Evolutionary conservation across 2,113 vertebrate species (phyloP).

Genomic region (Eudorcas thomsonii): DNA sequence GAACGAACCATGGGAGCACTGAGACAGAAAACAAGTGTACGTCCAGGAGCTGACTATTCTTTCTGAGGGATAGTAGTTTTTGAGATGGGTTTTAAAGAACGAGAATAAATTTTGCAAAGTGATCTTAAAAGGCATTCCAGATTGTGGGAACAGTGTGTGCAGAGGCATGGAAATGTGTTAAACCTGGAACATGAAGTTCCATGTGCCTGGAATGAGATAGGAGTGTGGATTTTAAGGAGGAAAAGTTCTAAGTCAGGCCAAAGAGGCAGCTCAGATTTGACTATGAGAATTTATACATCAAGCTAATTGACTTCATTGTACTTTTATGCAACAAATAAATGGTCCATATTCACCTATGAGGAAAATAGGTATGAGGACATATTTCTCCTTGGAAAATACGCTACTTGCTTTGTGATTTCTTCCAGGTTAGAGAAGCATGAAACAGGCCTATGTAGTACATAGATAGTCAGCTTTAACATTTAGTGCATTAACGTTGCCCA

Average conservation of each 20-base stretch:
- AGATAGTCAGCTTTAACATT: background rate
- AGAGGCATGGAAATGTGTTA: background rate
- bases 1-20: fast-evolving
- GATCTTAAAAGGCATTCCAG: background rate
- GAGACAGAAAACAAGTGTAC: background rate
- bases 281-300: background rate
- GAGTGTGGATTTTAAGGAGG: background rate
- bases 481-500: background rate
- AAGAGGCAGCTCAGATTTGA: background rate
- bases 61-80: background rate
- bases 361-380: background rate
- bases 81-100: background rate
- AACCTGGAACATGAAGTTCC: background rate
- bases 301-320: background rate
- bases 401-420: background rate
- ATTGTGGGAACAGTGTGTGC: background rate
- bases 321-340: background rate
- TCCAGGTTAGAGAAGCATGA: background rate
- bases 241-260: background rate
- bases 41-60: background rate
- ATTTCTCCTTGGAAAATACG: background rate
- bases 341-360: background rate
- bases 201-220: background rate
- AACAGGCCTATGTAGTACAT: background rate
- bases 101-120: slow-evolving; percentile 1